phyloP scores from a whole-genome alignment of 2,113 vertebrate species.

The Xenus cinereus region DNA sequence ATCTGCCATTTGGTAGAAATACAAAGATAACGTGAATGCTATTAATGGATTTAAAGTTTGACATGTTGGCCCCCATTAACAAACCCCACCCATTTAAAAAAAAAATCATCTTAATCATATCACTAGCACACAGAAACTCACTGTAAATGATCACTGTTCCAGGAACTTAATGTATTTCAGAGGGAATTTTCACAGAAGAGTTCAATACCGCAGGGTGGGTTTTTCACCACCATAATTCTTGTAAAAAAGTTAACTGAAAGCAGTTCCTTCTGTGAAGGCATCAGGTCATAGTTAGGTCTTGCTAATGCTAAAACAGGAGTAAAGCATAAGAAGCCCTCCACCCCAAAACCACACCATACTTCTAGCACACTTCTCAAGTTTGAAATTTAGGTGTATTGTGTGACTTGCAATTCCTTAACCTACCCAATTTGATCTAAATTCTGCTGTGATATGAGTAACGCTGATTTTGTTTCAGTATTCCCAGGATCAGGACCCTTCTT shows the following conservation, averaged over 20 bases:
- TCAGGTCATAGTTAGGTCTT: background rate
- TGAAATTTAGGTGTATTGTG: background rate
- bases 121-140: background rate
- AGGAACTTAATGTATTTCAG: background rate
- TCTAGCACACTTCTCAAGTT: background rate
- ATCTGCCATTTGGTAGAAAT: slow-evolving; percentile 43
- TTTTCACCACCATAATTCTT: background rate
- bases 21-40: background rate
- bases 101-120: background rate
- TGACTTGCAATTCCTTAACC: background rate
- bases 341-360: background rate
- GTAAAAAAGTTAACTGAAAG: background rate
- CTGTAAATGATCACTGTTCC: background rate
- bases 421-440: background rate
- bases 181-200: background rate
- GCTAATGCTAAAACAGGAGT: background rate
- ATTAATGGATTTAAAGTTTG: slow-evolving; percentile 2
- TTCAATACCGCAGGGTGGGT: background rate
- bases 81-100: background rate
- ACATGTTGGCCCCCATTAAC: background rate
- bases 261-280: background rate
- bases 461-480: background rate
- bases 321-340: background rate
- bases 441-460: background rate
- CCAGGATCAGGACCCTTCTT: background rate